phyloP scores from a whole-genome alignment of 2,797 vertebrate genomes.

The Myotis vivesi region DNA sequence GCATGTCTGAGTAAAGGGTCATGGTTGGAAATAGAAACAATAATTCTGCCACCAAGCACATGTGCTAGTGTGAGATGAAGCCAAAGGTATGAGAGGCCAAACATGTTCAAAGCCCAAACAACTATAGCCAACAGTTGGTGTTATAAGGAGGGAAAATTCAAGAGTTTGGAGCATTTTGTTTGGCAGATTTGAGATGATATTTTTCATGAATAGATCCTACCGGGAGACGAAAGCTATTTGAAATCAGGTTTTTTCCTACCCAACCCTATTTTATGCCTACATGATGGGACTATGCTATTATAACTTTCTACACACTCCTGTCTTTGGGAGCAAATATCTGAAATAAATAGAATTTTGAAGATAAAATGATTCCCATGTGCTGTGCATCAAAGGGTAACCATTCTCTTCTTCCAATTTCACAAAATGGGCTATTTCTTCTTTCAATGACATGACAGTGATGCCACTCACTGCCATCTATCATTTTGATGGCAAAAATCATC shows the following conservation, averaged over 20 bases:
- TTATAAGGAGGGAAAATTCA: background rate
- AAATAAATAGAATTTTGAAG: constrained; percentile 35
- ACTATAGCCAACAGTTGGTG: accelerated
- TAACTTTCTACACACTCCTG: background rate
- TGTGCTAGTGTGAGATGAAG: background rate
- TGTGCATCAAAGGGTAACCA: background rate
- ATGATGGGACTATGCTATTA: background rate
- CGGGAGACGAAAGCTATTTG: background rate
- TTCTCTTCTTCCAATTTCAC: constrained; percentile 56
- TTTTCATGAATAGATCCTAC: background rate
- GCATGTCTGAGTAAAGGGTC: background rate
- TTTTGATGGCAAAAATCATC: constrained; percentile 53
- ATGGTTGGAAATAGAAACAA: background rate
- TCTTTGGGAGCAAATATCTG: background rate
- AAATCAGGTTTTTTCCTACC: background rate
- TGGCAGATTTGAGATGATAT: background rate
- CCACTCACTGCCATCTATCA: constrained; percentile 53
- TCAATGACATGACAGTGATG: constrained; percentile 31
- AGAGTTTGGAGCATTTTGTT: background rate
- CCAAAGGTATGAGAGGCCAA: background rate
- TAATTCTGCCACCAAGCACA: background rate
- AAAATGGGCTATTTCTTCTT: constrained; percentile 36
- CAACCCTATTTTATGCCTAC: background rate
- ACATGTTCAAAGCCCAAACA: background rate
- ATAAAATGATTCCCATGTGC: constrained; percentile 5